Evolutionary conservation across 1,140 invertebrate species (phyloP).

Genomic region (Drosophila lacteicornis): DNA sequence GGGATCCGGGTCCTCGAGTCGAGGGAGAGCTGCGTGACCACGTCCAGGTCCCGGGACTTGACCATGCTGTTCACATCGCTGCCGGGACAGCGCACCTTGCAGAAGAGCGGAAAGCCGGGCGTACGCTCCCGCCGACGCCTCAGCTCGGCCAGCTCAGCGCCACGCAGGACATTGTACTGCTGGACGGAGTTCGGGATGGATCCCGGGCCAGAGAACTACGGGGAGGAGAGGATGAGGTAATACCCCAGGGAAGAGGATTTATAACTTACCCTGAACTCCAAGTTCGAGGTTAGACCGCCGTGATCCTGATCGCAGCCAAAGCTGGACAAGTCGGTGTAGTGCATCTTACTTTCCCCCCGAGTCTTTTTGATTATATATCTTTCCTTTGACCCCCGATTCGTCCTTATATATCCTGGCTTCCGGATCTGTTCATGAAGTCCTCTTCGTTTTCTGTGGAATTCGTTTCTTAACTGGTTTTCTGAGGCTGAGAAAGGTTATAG

Average conservation of each 20-base stretch:
- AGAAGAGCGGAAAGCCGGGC: slow-evolving; percentile 41
- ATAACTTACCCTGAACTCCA: slow-evolving; percentile 68
- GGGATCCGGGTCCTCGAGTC: neutral
- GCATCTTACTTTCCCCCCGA: slow-evolving; percentile 13
- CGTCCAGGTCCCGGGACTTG: slow-evolving; percentile 52
- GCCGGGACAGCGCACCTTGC: slow-evolving; percentile 53
- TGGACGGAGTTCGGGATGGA: slow-evolving; percentile 62
- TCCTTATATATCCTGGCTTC: no score
- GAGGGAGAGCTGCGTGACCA: slow-evolving; percentile 65
- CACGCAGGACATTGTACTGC: slow-evolving; percentile 57
- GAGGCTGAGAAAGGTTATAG: neutral
- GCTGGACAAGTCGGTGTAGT: slow-evolving; percentile 27
- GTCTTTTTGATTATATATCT: neutral
- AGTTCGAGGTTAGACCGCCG: slow-evolving; percentile 15
- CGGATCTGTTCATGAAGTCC: neutral
- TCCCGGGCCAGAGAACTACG: slow-evolving; percentile 62
- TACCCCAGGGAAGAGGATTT: no score
- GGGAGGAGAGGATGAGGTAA: no score
- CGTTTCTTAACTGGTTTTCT: neutral
- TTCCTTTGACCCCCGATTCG: neutral
- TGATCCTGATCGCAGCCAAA: slow-evolving; percentile 13
- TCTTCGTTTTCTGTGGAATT: neutral
- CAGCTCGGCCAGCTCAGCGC: slow-evolving; percentile 58
- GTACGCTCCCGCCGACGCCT: slow-evolving; percentile 13
- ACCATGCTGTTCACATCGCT: slow-evolving; percentile 61